These are phyloP conservation scores for Cecropterus lyciades DNA, from an alignment of 1,140 invertebrate genomes.

Conservation along the genomic window DNA sequence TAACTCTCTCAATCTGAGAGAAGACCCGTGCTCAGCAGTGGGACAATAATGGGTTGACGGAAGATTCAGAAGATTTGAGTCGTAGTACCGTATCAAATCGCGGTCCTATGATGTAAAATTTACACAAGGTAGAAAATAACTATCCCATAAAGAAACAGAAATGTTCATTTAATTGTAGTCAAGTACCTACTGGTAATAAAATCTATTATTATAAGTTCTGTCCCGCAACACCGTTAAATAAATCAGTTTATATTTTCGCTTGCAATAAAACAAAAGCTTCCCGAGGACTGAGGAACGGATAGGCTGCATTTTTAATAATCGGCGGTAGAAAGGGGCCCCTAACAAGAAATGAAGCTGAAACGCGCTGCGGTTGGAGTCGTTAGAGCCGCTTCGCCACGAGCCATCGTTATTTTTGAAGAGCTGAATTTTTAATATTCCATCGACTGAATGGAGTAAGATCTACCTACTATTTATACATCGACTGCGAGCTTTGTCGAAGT, in stretches of 20 bases:
- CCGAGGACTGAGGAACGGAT: not conserved
- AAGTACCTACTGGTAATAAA: too few relatives aligned
- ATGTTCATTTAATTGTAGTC: too few relatives aligned
- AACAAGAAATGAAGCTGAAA: constrained; percentile 9
- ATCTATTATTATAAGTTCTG: too few relatives aligned
- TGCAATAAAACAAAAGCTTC: not conserved
- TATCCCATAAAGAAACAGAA: too few relatives aligned
- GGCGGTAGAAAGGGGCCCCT: not conserved
- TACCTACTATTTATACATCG: constrained; percentile 4
- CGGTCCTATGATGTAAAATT: too few relatives aligned
- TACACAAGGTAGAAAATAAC: too few relatives aligned
- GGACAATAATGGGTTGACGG: too few relatives aligned
- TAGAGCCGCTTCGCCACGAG: constrained; percentile 6
- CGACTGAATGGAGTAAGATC: constrained; percentile 7
- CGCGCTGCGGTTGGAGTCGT: not conserved
- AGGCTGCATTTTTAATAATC: not conserved
- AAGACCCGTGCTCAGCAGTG: too few relatives aligned
- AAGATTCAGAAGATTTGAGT: too few relatives aligned
- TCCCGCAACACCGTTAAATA: too few relatives aligned
- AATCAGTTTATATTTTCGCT: not conserved
- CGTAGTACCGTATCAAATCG: too few relatives aligned
- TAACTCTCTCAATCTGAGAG: too few relatives aligned
- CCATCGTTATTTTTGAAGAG: constrained; percentile 29
- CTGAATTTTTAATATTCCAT: constrained; percentile 31
- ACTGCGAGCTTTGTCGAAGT: constrained; percentile 4